Conservation (phyloP, 2,888 invertebrate species). For the Hipparchia sbordonii region DNA sequence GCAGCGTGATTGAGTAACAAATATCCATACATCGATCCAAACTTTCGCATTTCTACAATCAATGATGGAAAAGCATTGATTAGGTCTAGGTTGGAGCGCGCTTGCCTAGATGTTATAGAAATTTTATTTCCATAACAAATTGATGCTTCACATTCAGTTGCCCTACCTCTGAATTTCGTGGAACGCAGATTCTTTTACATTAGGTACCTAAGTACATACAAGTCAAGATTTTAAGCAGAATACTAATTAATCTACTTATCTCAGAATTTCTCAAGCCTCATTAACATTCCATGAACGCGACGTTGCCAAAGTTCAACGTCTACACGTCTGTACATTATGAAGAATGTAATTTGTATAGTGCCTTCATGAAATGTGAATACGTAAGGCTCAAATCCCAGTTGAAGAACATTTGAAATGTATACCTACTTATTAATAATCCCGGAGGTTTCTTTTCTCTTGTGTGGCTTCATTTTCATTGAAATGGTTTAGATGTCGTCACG, state of each 20-base stretch:
- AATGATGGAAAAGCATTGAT: too few relatives aligned
- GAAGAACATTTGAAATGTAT: constrained; percentile 28
- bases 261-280: not conserved
- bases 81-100: too few relatives aligned
- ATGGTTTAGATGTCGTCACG: constrained; percentile 17
- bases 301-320: too few relatives aligned
- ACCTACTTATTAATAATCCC: constrained; percentile 18
- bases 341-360: constrained; percentile 5
- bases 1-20: too few relatives aligned
- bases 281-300: not conserved
- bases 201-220: too few relatives aligned
- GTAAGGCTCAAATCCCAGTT: constrained; percentile 17
- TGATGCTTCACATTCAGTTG: too few relatives aligned
- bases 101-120: too few relatives aligned
- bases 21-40: too few relatives aligned
- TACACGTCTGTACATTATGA: not conserved
- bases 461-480: constrained; percentile 26
- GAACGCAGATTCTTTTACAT: too few relatives aligned
- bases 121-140: too few relatives aligned
- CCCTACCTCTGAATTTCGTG: too few relatives aligned
- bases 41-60: too few relatives aligned
- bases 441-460: constrained; percentile 29
- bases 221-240: not conserved
- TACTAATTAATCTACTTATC: constrained; percentile 3
- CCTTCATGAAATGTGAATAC: constrained; percentile 8